phyloP scores from a whole-genome alignment of 64 coral and sea anemone species.

The Orbicella faveolata region DNA sequence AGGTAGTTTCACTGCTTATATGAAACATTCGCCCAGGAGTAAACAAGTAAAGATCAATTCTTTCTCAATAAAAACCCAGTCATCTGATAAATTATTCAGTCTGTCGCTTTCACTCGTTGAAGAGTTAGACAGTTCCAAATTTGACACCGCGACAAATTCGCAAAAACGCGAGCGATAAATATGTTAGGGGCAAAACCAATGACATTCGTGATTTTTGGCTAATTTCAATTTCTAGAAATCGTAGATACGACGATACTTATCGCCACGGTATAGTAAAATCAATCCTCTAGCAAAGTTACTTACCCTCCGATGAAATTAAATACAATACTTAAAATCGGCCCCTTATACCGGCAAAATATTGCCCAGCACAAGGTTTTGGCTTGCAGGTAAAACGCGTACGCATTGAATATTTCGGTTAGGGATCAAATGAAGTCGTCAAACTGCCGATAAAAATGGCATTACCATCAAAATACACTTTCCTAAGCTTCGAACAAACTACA shows the following conservation, averaged over 20 bases:
- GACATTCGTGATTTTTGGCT: constrained; percentile 6
- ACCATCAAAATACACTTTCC: constrained; percentile 44
- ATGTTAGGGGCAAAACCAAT: background rate
- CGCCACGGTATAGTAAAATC: constrained; percentile 29
- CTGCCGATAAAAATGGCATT: constrained; percentile 5
- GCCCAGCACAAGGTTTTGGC: constrained; percentile 27
- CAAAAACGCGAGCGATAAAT: constrained; percentile 11
- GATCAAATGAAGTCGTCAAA: background rate
- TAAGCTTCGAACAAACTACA: constrained; percentile 48
- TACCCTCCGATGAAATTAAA: constrained; percentile 75
- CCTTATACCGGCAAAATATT: constrained; percentile 13
- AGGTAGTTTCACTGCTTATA: constrained; percentile 14
- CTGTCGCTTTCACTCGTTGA: constrained; percentile 43
- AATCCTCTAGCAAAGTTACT: constrained; percentile 35
- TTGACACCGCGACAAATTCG: constrained; percentile 21
- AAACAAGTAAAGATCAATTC: constrained; percentile 83
- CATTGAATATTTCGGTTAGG: constrained; percentile 39
- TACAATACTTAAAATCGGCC: constrained; percentile 58
- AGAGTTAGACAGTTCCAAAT: constrained; percentile 38
- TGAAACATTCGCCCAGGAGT: constrained; percentile 2
- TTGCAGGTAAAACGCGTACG: constrained; percentile 52
- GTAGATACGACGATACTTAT: constrained; percentile 3
- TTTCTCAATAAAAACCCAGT: constrained; percentile 68
- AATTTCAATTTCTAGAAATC: constrained; percentile 6
- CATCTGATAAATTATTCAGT: constrained; percentile 78